Base-by-base conservation (phyloP, 2,797 vertebrate genomes). In the Cottoperca gobio region DNA sequence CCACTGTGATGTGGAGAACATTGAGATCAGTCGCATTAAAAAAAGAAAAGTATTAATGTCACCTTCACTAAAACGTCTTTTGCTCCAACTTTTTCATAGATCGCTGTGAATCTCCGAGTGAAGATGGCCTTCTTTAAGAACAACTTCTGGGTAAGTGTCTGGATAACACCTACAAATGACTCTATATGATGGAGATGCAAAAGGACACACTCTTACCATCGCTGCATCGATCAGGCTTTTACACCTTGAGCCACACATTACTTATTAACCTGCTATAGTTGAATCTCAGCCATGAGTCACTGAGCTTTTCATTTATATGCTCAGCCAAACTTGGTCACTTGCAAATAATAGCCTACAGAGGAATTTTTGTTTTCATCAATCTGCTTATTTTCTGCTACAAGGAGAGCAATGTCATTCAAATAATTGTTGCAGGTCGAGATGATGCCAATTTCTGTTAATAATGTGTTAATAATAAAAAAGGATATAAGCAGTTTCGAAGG, bases 141-240 rank as follows among this genome's bases (percentile, higher is more conserved):
- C 88, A 91, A 91, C 88, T 92, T 94, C 85, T 94, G 93, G 93
- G 93, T 94, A 77, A 93, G 93, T 91, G 43, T 70, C 64, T 52
- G 3, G 10, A 54, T 50, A 42, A 63, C 6, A 0, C 8, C 54
- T 54, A 19, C 16, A 53, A 60, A 16, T 2, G 0, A 49, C 2
- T 48, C 13, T 6, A 4, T 23, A 6, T 46, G 35, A 61, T 17
- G 1, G 5, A 37, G 14, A 60, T 39, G 35, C 43, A 65, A 45
- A 17, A 2, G 24, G 17, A 43, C 54, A 42, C 17, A 6, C 72
- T 19, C 26, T 13, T 13, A 4, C 35, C 16, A 35, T 35, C 17
- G n/a, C 8, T 42, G 6, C 37, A 48, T 28, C 54, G 24, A 57
- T 72, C 49, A 31, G 23, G 19, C 17, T 33, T 45, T 67, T 58